Conservation (phyloP, 2,888 invertebrate genomes). For the Maniola hyperantus region DNA sequence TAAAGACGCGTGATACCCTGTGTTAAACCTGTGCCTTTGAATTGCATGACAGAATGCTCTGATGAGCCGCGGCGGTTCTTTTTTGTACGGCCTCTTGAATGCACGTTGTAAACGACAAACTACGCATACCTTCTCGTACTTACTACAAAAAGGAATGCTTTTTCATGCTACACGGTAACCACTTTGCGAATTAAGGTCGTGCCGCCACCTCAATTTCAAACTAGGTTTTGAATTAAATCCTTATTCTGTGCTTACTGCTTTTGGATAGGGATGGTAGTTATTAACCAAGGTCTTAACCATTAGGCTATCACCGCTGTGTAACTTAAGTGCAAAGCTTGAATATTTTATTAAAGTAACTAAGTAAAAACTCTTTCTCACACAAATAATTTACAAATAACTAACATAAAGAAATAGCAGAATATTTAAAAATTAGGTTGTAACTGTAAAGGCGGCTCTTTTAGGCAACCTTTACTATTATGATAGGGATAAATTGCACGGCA, state of each 20-base stretch:
- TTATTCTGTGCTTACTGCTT: not conserved
- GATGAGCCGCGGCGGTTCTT: slow-evolving; percentile 11
- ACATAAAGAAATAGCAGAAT: too few species aligned
- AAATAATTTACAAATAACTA: too few species aligned
- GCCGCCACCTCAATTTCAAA: slow-evolving; percentile 15
- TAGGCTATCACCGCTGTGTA: too few species aligned
- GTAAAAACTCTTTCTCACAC: too few species aligned
- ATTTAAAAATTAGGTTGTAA: too few species aligned
- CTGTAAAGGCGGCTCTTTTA: too few species aligned
- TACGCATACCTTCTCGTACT: slow-evolving; percentile 1
- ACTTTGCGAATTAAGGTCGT: slow-evolving; percentile 22
- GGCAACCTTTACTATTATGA: too few species aligned
- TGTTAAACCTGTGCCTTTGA: not conserved
- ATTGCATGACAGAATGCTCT: slow-evolving; percentile 16
- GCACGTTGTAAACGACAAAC: slow-evolving; percentile 19
- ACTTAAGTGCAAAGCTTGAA: too few species aligned
- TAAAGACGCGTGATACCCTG: not conserved
- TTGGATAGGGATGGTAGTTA: too few species aligned
- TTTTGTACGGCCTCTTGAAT: slow-evolving; percentile 11
- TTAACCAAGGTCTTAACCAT: too few species aligned
- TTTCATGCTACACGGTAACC: slow-evolving; percentile 20
- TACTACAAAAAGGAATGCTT: slow-evolving; percentile 8
- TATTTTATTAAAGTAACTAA: too few species aligned
- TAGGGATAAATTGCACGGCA: too few species aligned
- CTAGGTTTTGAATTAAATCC: slow-evolving; percentile 3